Evolutionary conservation across 2,888 invertebrate genomes (phyloP).

Genomic region (Drosophila algonquin): DNA sequence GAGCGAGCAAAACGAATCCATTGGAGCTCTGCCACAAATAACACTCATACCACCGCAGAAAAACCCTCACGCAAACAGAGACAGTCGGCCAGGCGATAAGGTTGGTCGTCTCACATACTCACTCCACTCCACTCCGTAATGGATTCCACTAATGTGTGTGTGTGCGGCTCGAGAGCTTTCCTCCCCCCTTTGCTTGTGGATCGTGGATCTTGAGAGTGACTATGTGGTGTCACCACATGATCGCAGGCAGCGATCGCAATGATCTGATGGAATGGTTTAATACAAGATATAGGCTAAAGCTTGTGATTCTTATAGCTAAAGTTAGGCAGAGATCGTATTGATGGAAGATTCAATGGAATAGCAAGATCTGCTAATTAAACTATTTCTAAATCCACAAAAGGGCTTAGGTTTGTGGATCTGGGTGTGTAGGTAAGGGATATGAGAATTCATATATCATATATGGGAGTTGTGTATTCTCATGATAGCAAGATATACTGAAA

Average conservation of each 20-base stretch:
- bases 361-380: too few relatives aligned
- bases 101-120: slow-evolving; percentile 19
- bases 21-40: slow-evolving; percentile 52
- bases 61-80: slow-evolving; percentile 27
- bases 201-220: slow-evolving; percentile 15
- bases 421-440: neutral
- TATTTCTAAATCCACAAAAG: too few relatives aligned
- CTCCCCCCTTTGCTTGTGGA: slow-evolving; percentile 2
- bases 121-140: neutral
- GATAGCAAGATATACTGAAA: too few relatives aligned
- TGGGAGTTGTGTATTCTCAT: too few relatives aligned
- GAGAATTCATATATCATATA: too few relatives aligned
- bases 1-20: slow-evolving; percentile 50
- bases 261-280: neutral
- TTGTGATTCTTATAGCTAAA: too few relatives aligned
- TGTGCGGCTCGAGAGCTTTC: slow-evolving; percentile 5
- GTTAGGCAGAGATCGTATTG: too few relatives aligned
- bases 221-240: neutral
- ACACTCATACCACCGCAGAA: slow-evolving; percentile 38
- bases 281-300: too few relatives aligned
- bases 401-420: neutral
- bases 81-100: slow-evolving; percentile 52
- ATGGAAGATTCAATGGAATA: too few relatives aligned
- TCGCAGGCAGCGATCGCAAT: neutral
- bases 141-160: neutral